Evolutionary conservation across 2,113 vertebrate genomes (phyloP).

Genomic region (Hyla sarda): DNA sequence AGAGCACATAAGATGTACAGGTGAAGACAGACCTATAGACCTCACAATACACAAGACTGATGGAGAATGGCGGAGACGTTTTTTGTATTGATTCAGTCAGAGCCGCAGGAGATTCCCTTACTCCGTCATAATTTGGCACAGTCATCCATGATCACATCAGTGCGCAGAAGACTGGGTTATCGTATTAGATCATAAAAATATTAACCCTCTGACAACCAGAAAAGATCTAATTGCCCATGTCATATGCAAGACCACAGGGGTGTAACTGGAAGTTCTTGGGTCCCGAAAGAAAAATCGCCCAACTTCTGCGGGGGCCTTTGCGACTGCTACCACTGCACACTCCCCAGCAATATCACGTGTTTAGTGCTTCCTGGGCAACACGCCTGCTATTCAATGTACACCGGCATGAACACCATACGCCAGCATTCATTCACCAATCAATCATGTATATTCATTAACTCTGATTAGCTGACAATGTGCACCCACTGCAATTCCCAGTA

Average conservation of each 20-base stretch:
- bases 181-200: not conserved
- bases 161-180: not conserved
- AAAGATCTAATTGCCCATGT: too few relatives aligned
- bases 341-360: not conserved
- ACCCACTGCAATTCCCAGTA: not conserved
- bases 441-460: constrained; percentile 16
- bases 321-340: not conserved
- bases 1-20: not conserved
- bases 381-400: not conserved
- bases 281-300: too few relatives aligned
- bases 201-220: not conserved
- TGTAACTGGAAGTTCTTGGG: too few relatives aligned
- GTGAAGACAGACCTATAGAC: not conserved
- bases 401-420: not conserved
- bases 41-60: not conserved
- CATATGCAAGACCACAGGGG: too few relatives aligned
- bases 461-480: not conserved
- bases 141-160: not conserved
- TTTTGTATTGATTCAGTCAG: not conserved
- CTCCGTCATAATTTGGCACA: not conserved
- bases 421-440: not conserved
- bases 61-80: not conserved
- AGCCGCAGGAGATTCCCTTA: not conserved
- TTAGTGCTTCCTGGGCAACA: not conserved
- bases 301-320: too few relatives aligned